Evolutionary conservation across 1,140 invertebrate species (phyloP), one percentile per base, ranked within the genome.

Genomic region (Diabrotica undecimpunctata): DNA sequence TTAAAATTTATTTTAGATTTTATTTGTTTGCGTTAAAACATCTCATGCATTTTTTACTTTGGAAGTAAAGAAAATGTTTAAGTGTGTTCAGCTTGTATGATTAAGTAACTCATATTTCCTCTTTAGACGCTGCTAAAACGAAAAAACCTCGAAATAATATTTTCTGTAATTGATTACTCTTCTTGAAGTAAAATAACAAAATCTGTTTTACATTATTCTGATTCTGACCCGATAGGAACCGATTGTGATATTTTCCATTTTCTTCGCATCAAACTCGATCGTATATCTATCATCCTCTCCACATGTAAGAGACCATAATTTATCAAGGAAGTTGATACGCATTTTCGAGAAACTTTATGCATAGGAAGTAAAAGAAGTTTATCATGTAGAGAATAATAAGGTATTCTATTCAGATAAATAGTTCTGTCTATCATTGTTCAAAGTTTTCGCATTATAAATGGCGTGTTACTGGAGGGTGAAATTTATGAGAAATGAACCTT

Each of bases 401-500:
- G 70, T 72, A 74, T 70, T 74, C 71, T 67, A 65, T 62, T 65
- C 67, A 68, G 69, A 74, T 74, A 74, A 74, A 74, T 75, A 74
- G 72, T 75, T 75, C 71, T 75, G 74, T 74, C 74, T 74, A 75
- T 75, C 72, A 73, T 69, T 71, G 72, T 70, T 70, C 66, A 71
- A 74, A 73, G 70, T 74, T 74, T 72, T 52, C 60, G 68, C 70
- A 68, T 74, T 70, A 72, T 73, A 75, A 72, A 75, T 72, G 72
- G 67, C 53, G 39, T 56, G 61, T 60, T 65, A 67, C 62, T 67
- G 58, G 68, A 71, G 68, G 66, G 70, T 67, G 72, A 72, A 72
- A 72, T 70, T 75, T 73, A 73, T 73, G 73, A 75, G 72, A 75
- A 74, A 73, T 73, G 72, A 75, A 72, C 72, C 70, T 73, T 75